Evolutionary conservation across 2,113 vertebrate species (phyloP).

Genomic region (Acrocephalus arundinaceus): DNA sequence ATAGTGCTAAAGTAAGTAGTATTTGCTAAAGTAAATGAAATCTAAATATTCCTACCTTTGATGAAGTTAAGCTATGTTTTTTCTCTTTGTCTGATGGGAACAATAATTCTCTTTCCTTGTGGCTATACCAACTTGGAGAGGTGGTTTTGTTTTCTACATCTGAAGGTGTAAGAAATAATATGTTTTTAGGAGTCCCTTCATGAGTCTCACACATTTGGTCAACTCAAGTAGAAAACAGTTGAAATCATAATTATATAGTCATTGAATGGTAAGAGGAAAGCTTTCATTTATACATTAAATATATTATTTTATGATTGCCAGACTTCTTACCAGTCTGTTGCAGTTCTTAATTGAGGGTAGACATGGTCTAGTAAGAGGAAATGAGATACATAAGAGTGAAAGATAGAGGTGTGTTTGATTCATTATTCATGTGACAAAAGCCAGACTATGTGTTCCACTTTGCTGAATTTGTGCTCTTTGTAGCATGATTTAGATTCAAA

Average conservation of each 20-base stretch:
- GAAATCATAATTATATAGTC: background rate
- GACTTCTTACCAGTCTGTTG: background rate
- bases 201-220: background rate
- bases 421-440: background rate
- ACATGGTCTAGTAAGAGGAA: background rate
- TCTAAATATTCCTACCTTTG: background rate
- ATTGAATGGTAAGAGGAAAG: background rate
- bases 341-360: background rate
- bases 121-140: background rate
- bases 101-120: background rate
- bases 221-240: background rate
- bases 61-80: background rate
- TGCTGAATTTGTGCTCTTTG: background rate
- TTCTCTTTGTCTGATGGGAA: background rate
- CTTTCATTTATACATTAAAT: background rate
- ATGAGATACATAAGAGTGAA: background rate
- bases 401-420: background rate
- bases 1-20: constrained; percentile 93
- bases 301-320: background rate
- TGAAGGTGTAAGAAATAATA: background rate
- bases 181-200: background rate
- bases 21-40: constrained; percentile 17
- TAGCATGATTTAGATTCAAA: background rate
- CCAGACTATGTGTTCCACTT: background rate
- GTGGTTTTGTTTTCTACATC: background rate